Percentiles rank a stretch among this genome's conserved stretches.
phyloP scores from a whole-genome alignment of 2,113 vertebrate genomes.

The Carollia perspicillata region DNA sequence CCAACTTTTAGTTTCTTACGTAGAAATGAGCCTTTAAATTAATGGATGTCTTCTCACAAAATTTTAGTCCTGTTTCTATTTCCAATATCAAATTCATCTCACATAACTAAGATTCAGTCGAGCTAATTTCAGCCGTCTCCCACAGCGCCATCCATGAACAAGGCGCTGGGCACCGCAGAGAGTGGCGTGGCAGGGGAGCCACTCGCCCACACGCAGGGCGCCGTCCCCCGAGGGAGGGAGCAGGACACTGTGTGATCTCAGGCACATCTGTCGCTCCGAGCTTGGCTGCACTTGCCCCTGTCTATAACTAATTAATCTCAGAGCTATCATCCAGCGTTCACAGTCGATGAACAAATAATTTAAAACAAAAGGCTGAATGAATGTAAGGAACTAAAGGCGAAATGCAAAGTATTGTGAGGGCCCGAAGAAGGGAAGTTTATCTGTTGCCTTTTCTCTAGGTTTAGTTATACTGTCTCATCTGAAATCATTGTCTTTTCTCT shows the following conservation, averaged over 20 bases:
- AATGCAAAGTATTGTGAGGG: neutral
- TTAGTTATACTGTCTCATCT: neutral
- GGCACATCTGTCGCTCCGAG: neutral
- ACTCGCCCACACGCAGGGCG: accelerated
- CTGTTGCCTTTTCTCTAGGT: neutral
- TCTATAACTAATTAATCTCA: neutral
- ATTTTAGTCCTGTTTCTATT: neutral
- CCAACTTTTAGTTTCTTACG: neutral
- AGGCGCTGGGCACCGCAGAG: accelerated
- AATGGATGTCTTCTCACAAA: neutral
- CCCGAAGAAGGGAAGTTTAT: neutral
- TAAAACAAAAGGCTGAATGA: neutral
- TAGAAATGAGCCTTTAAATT: neutral
- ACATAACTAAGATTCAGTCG: neutral
- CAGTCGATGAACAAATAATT: neutral
- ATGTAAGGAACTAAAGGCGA: neutral
- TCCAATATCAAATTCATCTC: neutral
- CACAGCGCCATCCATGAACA: neutral
- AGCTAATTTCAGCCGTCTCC: neutral
- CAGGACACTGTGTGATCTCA: neutral
- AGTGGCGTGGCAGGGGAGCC: neutral
- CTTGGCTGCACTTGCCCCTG: neutral
- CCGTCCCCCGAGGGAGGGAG: neutral
- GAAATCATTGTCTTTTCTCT: neutral
- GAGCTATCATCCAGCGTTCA: neutral